These are phyloP conservation scores for Hetaerina titia DNA, from an alignment of 2,888 invertebrate genomes.

Conservation along the genomic window DNA sequence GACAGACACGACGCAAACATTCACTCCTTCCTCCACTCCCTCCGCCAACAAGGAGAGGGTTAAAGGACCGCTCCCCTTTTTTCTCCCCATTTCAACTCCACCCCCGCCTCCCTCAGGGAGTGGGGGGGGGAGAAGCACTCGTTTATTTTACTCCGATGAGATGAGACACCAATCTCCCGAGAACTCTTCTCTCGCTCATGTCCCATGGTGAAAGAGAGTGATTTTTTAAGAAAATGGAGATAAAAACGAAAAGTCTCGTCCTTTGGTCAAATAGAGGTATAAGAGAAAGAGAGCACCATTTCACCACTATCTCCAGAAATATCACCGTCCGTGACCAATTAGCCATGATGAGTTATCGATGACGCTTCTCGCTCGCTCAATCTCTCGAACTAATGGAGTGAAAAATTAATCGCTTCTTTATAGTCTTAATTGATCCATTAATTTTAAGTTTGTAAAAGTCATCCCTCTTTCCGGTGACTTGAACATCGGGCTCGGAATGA, in stretches of 20 bases:
- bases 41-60: background rate
- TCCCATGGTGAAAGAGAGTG: background rate
- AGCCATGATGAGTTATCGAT: conserved; percentile 2
- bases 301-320: background rate
- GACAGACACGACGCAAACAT: background rate
- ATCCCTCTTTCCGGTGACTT: conserved; percentile 11
- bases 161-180: background rate
- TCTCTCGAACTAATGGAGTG: conserved; percentile 13
- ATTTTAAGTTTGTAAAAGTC: conserved; percentile 34
- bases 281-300: background rate
- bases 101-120: no score
- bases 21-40: background rate
- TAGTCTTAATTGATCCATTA: conserved; percentile 27
- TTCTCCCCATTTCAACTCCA: background rate
- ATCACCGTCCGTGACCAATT: background rate
- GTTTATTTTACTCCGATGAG: background rate
- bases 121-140: no score
- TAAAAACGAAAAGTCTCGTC: background rate
- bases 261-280: background rate
- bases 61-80: background rate
- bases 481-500: background rate
- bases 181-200: background rate
- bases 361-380: background rate
- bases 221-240: background rate
- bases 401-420: conserved; percentile 4